phyloP scores from a whole-genome alignment of 2,113 vertebrate genomes.

The Asarcornis scutulata region DNA sequence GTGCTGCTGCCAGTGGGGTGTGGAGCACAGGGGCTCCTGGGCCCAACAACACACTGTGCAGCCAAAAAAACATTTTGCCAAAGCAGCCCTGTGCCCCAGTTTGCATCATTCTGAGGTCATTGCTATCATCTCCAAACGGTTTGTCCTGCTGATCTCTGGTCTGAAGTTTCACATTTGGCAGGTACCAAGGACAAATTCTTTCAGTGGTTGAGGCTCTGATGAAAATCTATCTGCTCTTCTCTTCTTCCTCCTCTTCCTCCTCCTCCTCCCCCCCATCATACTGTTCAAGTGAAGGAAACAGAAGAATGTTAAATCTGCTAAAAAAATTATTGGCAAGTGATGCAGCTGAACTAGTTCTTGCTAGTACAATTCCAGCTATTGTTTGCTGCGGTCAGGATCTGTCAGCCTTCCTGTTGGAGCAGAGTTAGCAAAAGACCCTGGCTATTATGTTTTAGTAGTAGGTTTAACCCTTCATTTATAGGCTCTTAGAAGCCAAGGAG shows the following conservation, averaged over 20 bases:
- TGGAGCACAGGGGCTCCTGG: neutral
- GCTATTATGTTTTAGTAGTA: conserved; percentile 63
- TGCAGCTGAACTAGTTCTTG: conserved; percentile 77
- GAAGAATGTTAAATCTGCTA: conserved; percentile 79
- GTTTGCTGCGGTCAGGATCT: conserved; percentile 76
- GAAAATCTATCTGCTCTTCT: conserved; percentile 61
- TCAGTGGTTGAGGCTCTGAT: conserved; percentile 48
- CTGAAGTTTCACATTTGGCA: conserved; percentile 65
- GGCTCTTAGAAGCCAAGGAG: neutral
- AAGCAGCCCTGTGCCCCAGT: neutral
- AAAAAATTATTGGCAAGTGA: conserved; percentile 80
- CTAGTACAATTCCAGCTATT: conserved; percentile 81
- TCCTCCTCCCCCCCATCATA: neutral
- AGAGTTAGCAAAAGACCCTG: conserved; percentile 69
- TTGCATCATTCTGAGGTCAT: neutral
- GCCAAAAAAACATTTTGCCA: neutral
- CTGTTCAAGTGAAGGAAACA: conserved; percentile 73
- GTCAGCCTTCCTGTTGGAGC: conserved; percentile 76
- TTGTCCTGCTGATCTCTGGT: neutral
- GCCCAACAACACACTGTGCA: neutral
- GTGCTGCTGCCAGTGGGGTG: neutral
- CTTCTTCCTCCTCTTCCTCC: conserved; percentile 17
- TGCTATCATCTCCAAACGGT: neutral
- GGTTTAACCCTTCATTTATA: conserved; percentile 74
- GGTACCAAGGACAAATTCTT: conserved; percentile 64